Conservation (phyloP, 2,888 invertebrate species). For the Vannuccia rotundouncinata region DNA sequence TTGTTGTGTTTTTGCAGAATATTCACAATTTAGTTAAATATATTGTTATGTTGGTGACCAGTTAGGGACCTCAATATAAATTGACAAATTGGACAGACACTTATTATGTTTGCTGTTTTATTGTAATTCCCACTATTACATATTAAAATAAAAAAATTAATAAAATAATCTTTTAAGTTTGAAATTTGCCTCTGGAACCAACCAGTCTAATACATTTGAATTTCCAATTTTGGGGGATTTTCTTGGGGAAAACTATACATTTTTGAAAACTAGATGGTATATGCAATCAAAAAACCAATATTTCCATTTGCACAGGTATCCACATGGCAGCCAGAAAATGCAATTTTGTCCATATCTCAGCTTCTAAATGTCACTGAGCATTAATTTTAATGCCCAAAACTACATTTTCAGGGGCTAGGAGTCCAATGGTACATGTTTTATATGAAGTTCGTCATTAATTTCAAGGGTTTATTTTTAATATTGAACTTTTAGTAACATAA, state of each 20-base stretch:
- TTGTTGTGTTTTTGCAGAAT: too few relatives aligned
- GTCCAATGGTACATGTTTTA: conserved; percentile 26
- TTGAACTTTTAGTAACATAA: conserved; percentile 26
- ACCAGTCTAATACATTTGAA: conserved; percentile 18
- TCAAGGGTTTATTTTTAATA: conserved; percentile 20
- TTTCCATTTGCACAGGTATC: conserved; percentile 26
- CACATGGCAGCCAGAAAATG: conserved; percentile 24
- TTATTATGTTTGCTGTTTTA: too few relatives aligned
- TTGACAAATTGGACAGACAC: too few relatives aligned
- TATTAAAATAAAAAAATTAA: too few relatives aligned
- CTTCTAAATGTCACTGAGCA: conserved; percentile 20
- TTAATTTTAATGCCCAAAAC: conserved; percentile 17
- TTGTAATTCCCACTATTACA: too few relatives aligned
- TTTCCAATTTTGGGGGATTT: conserved; percentile 11
- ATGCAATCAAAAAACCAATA: conserved; percentile 13
- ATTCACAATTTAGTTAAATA: too few relatives aligned
- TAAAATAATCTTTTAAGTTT: too few relatives aligned
- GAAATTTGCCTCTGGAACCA: too few relatives aligned
- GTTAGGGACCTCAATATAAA: too few relatives aligned
- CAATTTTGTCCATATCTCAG: not conserved
- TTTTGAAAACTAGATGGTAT: conserved; percentile 26
- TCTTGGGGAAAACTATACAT: conserved; percentile 14
- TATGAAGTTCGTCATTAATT: conserved; percentile 18
- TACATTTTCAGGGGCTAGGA: conserved; percentile 18
- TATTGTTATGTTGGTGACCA: too few relatives aligned